Conservation (phyloP, 1,140 invertebrate genomes). For the Mamestra configurata region DNA sequence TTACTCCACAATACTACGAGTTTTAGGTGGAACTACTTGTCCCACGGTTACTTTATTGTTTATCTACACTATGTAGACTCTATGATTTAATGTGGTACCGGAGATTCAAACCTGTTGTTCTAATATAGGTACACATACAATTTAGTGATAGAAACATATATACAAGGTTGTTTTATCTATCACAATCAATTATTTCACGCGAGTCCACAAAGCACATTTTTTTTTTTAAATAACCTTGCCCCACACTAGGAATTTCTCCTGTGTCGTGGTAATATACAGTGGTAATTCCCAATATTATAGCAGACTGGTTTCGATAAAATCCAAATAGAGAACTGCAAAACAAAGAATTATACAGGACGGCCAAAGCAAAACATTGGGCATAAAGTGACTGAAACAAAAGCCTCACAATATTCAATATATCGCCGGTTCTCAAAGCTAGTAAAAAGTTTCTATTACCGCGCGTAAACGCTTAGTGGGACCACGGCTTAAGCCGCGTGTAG, state of each 20-base stretch:
- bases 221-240: no score
- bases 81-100: neutral
- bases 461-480: conserved; percentile 56
- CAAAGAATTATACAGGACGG: neutral
- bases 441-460: conserved; percentile 39
- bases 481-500: conserved; percentile 76
- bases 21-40: conserved; percentile 3
- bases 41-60: neutral
- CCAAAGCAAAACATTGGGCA: neutral
- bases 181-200: no score
- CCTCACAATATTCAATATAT: conserved; percentile 1
- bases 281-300: no score
- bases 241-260: no score
- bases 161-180: no score
- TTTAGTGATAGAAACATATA: no score
- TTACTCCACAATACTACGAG: conserved; percentile 52
- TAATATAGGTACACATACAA: no score
- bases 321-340: neutral
- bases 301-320: no score
- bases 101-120: no score
- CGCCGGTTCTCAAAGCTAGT: conserved; percentile 4
- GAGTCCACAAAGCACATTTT: no score
- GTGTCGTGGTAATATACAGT: no score
- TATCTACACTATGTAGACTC: neutral
- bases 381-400: no score